Percentiles rank a stretch among this genome's conserved stretches.
phyloP scores from a whole-genome alignment of 2,888 invertebrate genomes.

The Rhingia rostrata region DNA sequence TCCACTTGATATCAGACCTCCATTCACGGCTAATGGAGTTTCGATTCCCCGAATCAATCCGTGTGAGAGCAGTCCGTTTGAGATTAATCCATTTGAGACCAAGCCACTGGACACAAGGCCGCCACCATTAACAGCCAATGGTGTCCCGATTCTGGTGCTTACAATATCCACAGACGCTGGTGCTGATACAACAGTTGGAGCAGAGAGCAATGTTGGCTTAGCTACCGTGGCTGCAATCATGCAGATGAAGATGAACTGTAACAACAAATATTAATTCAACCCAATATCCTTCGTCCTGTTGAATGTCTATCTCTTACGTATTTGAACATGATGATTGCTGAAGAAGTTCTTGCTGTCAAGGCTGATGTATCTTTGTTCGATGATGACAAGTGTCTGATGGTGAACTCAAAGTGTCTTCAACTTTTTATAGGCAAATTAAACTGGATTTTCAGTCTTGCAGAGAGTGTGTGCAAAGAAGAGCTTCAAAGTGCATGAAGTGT shows the following conservation, averaged over 20 bases:
- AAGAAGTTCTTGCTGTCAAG: neutral
- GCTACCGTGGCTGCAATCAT: conserved; percentile 27
- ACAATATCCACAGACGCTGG: conserved; percentile 7
- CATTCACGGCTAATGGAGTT: conserved; percentile 15
- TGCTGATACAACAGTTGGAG: conserved; percentile 42
- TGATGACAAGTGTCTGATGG: conserved; percentile 50
- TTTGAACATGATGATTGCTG: conserved; percentile 48
- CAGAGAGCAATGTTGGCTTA: conserved; percentile 40
- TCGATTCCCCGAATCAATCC: conserved; percentile 23
- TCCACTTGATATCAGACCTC: conserved; percentile 20
- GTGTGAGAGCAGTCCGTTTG: conserved; percentile 29
- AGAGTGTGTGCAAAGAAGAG: no score
- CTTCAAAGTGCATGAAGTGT: conserved; percentile 17
- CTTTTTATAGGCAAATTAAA: conserved; percentile 36
- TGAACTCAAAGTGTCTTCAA: neutral
- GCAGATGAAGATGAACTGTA: conserved; percentile 42
- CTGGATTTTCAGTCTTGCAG: neutral
- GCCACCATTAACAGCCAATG: no score
- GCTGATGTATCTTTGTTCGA: neutral
- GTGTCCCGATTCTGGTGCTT: neutral
- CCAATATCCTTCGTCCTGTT: neutral
- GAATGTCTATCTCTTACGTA: conserved; percentile 28
- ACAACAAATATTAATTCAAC: neutral
- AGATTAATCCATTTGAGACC: conserved; percentile 22
- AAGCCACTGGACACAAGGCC: conserved; percentile 5